Base-by-base conservation (phyloP, 2,797 vertebrate genomes). In the Schizopygopsis malacanthus region DNA sequence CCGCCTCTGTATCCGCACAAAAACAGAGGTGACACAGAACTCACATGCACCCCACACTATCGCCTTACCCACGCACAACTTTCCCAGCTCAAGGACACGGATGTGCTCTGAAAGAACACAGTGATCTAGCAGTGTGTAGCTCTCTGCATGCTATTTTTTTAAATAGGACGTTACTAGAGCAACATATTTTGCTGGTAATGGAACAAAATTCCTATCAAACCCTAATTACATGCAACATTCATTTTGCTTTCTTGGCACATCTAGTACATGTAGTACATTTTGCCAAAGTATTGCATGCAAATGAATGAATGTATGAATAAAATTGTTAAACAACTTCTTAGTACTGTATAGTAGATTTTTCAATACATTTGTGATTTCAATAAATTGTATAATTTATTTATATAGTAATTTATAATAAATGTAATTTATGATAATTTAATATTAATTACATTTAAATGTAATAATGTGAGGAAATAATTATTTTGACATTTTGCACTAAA, bases 1-100 rank as follows among this genome's bases (percentile, higher is more conserved):
- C 90, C 94, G 93, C 93, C 92, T 90, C 87, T 59, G 80, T 86
- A 80, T 90, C 87, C 88, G 54, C 77, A 82, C 78, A 79, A 87
- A 61, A 78, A 88, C 61, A 88, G 89, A 91, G 89, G 90, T 92
- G 91, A 91, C 87, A 91, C 86, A 33, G 70, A 70, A 80, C 37
- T 75, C 82, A 82, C 81, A 85, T 73, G 85, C 81, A 87, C 87
- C 76, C 43, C 81, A 84, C 70, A 84, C 86, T 79, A 79, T 85
- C 61, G 12, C 47, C 81, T 79, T 47, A 80, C 56, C 56, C 63
- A 75, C 67, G 5, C 70, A 87, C 16, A 65, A 39, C 45, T 45
- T 81, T 87, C 28, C 33, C n/a, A 82, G 87, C 88, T 87, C 89
- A 89, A 91, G 91, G 90, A 81, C 88, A 88, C 79, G 47, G 61